A percentile compares a stretch with the other conserved stretches of the same genome.
Conservation (phyloP, 2,888 invertebrate species). For the Cheilosia variabilis region DNA sequence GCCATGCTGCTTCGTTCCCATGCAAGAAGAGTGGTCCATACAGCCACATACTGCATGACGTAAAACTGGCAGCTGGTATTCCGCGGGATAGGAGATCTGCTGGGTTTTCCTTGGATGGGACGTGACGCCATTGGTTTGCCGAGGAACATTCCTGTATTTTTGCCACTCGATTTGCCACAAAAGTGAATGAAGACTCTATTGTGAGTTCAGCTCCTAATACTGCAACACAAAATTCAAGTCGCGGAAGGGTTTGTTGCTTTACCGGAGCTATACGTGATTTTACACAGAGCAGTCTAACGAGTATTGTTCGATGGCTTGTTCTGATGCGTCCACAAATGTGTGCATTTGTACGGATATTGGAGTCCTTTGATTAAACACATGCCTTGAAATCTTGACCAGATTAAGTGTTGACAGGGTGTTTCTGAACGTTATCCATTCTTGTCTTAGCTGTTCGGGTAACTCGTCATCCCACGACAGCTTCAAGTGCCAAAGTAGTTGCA, state of each 20-base stretch:
- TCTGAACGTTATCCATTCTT: slow-evolving; percentile 1
- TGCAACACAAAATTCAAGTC: too few relatives aligned
- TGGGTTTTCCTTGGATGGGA: too few relatives aligned
- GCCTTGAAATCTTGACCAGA: not conserved
- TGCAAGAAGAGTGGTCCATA: too few relatives aligned
- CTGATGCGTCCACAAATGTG: not conserved
- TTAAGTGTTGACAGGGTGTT: not conserved
- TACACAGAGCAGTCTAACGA: slow-evolving; percentile 3
- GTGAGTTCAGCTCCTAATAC: too few relatives aligned
- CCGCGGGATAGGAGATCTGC: too few relatives aligned
- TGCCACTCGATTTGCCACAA: slow-evolving; percentile 14
- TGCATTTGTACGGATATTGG: not conserved
- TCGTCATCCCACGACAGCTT: not conserved
- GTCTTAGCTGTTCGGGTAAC: not conserved
- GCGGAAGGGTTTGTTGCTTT: not conserved
- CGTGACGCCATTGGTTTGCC: too few relatives aligned
- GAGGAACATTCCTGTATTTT: too few relatives aligned
- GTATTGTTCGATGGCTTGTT: not conserved
- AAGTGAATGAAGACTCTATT: slow-evolving; percentile 3
- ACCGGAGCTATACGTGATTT: not conserved
- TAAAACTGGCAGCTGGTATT: too few relatives aligned
- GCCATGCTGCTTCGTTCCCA: too few relatives aligned
- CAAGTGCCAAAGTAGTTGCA: not conserved
- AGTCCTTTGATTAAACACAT: not conserved
- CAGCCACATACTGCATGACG: too few relatives aligned